Evolutionary conservation across 1,140 invertebrate species (phyloP).

Genomic region (Drosophila ficusphila): DNA sequence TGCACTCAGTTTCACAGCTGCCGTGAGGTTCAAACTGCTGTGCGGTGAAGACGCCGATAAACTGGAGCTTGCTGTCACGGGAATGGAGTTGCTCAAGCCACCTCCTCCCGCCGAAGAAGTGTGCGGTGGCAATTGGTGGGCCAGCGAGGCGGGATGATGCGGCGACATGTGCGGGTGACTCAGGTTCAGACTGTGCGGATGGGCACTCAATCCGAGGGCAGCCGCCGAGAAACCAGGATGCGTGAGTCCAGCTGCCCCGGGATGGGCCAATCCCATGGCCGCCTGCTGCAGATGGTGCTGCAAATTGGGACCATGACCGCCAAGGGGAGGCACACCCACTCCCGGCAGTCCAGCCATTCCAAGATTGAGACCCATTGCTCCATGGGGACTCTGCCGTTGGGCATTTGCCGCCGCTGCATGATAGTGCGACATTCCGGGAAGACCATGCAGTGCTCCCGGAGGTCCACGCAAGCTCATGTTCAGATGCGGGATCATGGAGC

Average conservation of each 20-base stretch:
- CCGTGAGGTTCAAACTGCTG: slow-evolving; percentile 66
- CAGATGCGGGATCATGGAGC: slow-evolving; percentile 79
- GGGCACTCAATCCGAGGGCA: slow-evolving; percentile 65
- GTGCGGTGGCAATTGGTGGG: slow-evolving; percentile 68
- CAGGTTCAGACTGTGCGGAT: slow-evolving; percentile 78
- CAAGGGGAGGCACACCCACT: slow-evolving; percentile 26
- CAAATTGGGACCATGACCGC: slow-evolving; percentile 70
- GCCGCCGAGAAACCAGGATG: slow-evolving; percentile 78
- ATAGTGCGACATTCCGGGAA: slow-evolving; percentile 78
- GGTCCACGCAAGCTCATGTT: slow-evolving; percentile 70
- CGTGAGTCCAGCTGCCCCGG: slow-evolving; percentile 60
- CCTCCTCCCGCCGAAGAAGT: slow-evolving; percentile 52
- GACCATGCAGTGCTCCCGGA: slow-evolving; percentile 61
- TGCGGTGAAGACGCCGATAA: slow-evolving; percentile 66
- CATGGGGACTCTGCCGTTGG: slow-evolving; percentile 71
- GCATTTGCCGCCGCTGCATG: slow-evolving; percentile 75
- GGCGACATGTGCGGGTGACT: slow-evolving; percentile 82
- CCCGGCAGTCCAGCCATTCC: slow-evolving; percentile 65
- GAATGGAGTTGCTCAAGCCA: slow-evolving; percentile 44
- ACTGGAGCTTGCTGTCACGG: slow-evolving; percentile 39
- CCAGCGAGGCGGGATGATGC: slow-evolving; percentile 64
- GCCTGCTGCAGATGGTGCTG: slow-evolving; percentile 78
- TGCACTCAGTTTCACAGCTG: slow-evolving; percentile 45
- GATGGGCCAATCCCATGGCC: slow-evolving; percentile 66
- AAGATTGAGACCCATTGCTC: slow-evolving; percentile 76